Base-by-base conservation (phyloP, 2,797 vertebrate genomes). In the Coccyzus lansbergi region DNA sequence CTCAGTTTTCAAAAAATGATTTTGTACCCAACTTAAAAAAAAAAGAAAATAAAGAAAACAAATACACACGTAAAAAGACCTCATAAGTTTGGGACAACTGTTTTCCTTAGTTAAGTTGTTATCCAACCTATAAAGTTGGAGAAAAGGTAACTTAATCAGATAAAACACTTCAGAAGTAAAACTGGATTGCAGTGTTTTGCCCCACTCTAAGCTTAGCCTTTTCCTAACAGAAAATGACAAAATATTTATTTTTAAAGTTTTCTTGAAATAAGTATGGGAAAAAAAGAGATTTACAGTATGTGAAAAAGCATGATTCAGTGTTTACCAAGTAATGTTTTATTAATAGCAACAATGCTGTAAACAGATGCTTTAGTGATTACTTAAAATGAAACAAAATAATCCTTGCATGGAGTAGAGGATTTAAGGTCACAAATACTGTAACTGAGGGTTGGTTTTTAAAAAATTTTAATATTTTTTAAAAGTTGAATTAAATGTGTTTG, bases 271-370 rank as follows among this genome's bases (percentile, higher is more conserved):
- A 87, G 11, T 31, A 2, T 38, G 33, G 28, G 7, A n/a, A 40
- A 40, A 34, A 40, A 31, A 69, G 88, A 63, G 28, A 67, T 51
- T 49, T 89, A 7, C 81, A 95, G 64, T 68, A 89, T 94, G 84
- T 92, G 86, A 92, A 91, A 92, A 95, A 90, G 51, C 64, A 58
- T 92, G 82, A 94, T 83, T 95, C 90, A 89, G 26, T 94, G 95
- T 96, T 95, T 87, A 93, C 95, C 62, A 65, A 88, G 36, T 92
- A 87, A 64, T 75, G 18, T 21, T 93, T 95, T 95, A 91, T 94
- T 91, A 95, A 92, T 96, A 95, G 95, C 38, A 91, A 65, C 91
- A 87, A 78, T 83, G 90, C 76, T 95, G 86, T 95, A 95, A 96
- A 95, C 92, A 96, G 80, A 87, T 95, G 84, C 46, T 95, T 96